A percentile compares a stretch with the other conserved stretches of the same genome.
Evolutionary conservation across 2,888 invertebrate genomes (phyloP).

Genomic region (Escarpia spicata): DNA sequence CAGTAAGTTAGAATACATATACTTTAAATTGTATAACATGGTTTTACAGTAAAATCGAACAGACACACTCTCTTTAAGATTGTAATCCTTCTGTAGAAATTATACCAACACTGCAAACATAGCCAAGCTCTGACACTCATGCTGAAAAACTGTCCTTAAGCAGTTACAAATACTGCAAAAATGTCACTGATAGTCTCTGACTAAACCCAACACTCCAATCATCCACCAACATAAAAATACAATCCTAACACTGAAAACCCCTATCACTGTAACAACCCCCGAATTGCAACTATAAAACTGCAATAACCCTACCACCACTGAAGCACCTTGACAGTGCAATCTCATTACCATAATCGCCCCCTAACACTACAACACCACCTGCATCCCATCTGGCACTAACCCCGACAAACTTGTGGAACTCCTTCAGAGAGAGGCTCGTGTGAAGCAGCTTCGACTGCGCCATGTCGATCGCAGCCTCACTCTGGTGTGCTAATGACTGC

Average conservation of each 20-base stretch:
- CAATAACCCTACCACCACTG: no score
- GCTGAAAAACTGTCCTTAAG: neutral
- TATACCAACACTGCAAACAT: no score
- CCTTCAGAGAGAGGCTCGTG: constrained; percentile 49
- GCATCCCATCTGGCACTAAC: constrained; percentile 40
- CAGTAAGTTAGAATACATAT: no score
- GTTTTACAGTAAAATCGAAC: no score
- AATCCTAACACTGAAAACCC: neutral
- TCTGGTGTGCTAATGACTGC: constrained; percentile 57
- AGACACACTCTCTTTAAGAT: no score
- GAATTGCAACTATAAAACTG: neutral
- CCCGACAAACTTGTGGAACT: constrained; percentile 57
- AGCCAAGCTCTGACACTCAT: neutral
- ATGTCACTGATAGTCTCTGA: neutral
- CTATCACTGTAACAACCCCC: neutral
- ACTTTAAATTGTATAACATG: no score
- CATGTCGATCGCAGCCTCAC: constrained; percentile 61
- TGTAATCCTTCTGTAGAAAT: no score
- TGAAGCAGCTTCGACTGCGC: constrained; percentile 55
- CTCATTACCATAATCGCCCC: no score
- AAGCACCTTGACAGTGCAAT: no score
- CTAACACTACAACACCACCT: no score
- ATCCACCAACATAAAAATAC: neutral
- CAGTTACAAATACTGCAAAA: neutral
- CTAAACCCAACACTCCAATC: neutral